A percentile compares a stretch with the other conserved stretches of the same genome.
These are phyloP conservation scores for Amiota minor DNA, from an alignment of 2,888 invertebrate species.

Conservation along the genomic window DNA sequence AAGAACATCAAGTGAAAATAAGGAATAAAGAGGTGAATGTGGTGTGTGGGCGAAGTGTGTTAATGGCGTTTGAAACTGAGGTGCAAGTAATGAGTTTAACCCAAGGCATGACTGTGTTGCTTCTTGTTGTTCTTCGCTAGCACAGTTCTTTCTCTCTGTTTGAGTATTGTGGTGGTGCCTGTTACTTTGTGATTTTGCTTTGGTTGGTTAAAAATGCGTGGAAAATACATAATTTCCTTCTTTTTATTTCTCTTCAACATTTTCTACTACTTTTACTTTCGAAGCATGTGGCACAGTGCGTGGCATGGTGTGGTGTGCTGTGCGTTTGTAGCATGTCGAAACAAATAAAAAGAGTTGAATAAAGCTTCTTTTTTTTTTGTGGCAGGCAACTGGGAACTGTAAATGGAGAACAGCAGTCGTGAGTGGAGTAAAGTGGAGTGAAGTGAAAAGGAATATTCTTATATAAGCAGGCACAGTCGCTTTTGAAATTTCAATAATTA, in stretches of 20 bases:
- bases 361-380: constrained; percentile 14
- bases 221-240: background rate
- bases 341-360: constrained; percentile 17
- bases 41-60: too few species aligned
- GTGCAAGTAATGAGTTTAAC: background rate
- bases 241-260: too few species aligned
- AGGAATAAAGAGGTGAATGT: too few species aligned
- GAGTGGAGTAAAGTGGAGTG: background rate
- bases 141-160: background rate
- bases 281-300: background rate
- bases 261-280: background rate
- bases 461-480: background rate
- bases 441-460: background rate
- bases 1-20: too few species aligned
- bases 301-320: background rate
- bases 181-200: background rate
- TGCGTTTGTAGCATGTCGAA: background rate
- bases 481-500: constrained; percentile 29
- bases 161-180: background rate
- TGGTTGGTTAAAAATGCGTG: constrained; percentile 6
- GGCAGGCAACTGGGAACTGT: constrained; percentile 3
- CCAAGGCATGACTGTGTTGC: background rate
- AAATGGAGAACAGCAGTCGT: background rate
- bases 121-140: background rate
- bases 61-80: too few species aligned